Evolutionary conservation across 2,888 invertebrate genomes (phyloP).

Genomic region (Macaria notata): DNA sequence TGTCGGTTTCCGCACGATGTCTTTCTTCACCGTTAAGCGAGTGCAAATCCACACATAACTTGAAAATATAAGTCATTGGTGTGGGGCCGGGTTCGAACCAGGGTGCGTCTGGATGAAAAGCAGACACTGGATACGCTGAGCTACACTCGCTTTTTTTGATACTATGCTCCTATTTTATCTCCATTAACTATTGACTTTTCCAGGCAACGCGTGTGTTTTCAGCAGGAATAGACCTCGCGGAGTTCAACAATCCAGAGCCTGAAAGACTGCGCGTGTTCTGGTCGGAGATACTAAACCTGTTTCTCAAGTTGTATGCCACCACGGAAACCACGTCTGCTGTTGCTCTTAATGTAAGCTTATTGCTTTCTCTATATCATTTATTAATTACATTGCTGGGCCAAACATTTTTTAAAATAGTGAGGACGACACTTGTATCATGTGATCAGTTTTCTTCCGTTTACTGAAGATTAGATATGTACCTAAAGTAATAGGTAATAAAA

Average conservation of each 20-base stretch:
- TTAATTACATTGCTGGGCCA: not conserved
- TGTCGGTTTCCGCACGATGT: too few relatives aligned
- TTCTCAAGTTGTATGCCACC: constrained; percentile 85
- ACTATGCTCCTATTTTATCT: too few relatives aligned
- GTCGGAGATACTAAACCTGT: constrained; percentile 85
- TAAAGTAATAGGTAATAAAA: too few relatives aligned
- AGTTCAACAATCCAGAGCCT: constrained; percentile 87
- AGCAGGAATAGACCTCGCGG: constrained; percentile 89
- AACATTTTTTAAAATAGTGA: not conserved
- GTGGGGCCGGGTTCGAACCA: too few relatives aligned
- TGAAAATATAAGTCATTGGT: too few relatives aligned
- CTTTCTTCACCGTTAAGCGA: too few relatives aligned
- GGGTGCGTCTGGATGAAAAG: too few relatives aligned
- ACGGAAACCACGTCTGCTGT: constrained; percentile 85
- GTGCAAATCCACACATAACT: too few relatives aligned
- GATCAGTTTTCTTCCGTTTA: not conserved
- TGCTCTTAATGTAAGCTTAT: constrained; percentile 85
- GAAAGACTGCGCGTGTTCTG: constrained; percentile 84
- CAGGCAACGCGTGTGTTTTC: constrained; percentile 85
- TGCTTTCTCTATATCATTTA: not conserved
- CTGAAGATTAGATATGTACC: too few relatives aligned
- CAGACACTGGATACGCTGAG: too few relatives aligned
- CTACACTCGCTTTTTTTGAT: too few relatives aligned
- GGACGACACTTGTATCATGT: not conserved
- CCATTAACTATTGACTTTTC: constrained; percentile 14